A percentile compares a stretch with the other conserved stretches of the same genome.
These are phyloP conservation scores for Hyla sarda DNA, from an alignment of 2,113 vertebrate species.

Conservation along the genomic window DNA sequence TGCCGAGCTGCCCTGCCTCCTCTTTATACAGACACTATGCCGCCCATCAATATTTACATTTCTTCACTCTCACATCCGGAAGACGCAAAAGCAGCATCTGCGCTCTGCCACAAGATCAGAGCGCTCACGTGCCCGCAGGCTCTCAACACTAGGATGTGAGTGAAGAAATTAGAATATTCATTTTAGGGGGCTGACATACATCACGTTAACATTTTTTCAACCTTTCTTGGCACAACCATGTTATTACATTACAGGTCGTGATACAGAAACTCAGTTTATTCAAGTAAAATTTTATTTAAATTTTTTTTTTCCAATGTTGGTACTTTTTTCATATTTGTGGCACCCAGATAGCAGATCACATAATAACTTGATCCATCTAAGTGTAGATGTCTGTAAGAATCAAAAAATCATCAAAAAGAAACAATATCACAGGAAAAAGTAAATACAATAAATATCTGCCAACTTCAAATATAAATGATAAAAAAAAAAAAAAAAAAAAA, in stretches of 20 bases:
- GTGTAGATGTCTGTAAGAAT: neutral
- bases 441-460: constrained; percentile 29
- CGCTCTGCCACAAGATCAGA: too few species aligned
- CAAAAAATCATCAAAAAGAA: neutral
- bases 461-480: constrained; percentile 36
- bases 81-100: too few species aligned
- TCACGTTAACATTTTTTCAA: too few species aligned
- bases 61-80: too few species aligned
- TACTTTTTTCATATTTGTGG: constrained; percentile 7
- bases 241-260: neutral
- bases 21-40: too few species aligned
- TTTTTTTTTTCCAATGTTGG: neutral
- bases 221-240: neutral
- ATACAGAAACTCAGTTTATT: neutral
- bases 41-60: too few species aligned
- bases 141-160: too few species aligned
- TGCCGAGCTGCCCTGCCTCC: too few species aligned
- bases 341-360: neutral
- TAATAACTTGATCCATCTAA: constrained; percentile 8
- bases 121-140: too few species aligned
- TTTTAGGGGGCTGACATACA: too few species aligned
- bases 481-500: too few species aligned
- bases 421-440: constrained; percentile 14
- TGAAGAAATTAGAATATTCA: too few species aligned
- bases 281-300: neutral